Evolutionary conservation across 2,888 invertebrate species (phyloP).

Genomic region (Calephelis perditalis): DNA sequence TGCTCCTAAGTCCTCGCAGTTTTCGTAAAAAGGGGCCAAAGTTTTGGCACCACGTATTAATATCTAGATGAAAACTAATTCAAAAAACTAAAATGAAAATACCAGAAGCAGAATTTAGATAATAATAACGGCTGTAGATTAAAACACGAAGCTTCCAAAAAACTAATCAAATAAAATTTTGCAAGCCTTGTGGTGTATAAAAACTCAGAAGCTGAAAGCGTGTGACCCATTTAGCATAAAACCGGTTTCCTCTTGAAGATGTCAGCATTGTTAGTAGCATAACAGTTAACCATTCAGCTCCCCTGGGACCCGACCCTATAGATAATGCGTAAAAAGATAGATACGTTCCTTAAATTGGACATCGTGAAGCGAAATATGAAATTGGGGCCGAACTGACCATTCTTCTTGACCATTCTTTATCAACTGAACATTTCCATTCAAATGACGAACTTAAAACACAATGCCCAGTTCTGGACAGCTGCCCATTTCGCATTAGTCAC

Average conservation of each 20-base stretch:
- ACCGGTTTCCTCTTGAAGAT: constrained; percentile 75
- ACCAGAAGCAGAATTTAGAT: too few species aligned
- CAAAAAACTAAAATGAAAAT: too few species aligned
- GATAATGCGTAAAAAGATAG: constrained; percentile 72
- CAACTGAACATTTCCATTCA: constrained; percentile 36
- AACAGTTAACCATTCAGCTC: constrained; percentile 71
- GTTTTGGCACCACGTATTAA: too few species aligned
- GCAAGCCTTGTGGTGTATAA: constrained; percentile 33
- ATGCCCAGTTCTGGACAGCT: constrained; percentile 43
- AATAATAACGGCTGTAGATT: too few species aligned
- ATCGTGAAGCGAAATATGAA: constrained; percentile 59
- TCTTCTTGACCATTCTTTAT: constrained; percentile 50
- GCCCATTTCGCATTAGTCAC: constrained; percentile 36
- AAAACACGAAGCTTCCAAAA: background rate
- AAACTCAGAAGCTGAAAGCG: constrained; percentile 69
- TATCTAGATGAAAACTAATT: too few species aligned
- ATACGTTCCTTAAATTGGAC: constrained; percentile 57
- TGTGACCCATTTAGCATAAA: constrained; percentile 75
- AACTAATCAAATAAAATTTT: constrained; percentile 12
- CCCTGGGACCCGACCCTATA: constrained; percentile 63
- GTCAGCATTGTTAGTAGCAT: constrained; percentile 65
- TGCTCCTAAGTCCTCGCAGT: too few species aligned
- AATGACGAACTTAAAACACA: constrained; percentile 47
- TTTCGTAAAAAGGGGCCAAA: too few species aligned
- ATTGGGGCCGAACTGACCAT: constrained; percentile 57